Evolutionary conservation across 2,888 invertebrate species (phyloP).

Genomic region (Lobophora halterata): DNA sequence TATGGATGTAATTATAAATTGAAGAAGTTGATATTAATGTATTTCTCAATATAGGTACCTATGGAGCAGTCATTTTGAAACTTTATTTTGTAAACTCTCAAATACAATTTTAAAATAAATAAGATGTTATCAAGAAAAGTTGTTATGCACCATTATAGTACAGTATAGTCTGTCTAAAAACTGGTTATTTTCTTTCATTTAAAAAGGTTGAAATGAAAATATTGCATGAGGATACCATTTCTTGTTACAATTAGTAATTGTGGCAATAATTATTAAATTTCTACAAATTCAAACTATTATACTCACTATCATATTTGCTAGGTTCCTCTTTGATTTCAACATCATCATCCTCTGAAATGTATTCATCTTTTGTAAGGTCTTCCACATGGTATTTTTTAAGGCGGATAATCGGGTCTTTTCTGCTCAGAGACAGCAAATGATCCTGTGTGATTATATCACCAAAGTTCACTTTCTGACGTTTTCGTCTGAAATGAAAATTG

Average conservation of each 20-base stretch:
- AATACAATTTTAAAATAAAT: no score
- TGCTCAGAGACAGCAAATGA: conserved; percentile 56
- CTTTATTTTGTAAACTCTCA: no score
- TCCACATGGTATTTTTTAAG: conserved; percentile 58
- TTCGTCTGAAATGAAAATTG: conserved; percentile 51
- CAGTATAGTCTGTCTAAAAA: no score
- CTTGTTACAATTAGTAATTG: no score
- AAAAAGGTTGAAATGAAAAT: no score
- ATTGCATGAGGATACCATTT: no score
- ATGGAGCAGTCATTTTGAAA: not conserved
- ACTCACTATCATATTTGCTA: conserved; percentile 71
- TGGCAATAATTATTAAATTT: not conserved
- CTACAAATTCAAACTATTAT: not conserved
- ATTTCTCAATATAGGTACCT: no score
- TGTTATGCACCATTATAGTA: no score
- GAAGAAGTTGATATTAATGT: not conserved
- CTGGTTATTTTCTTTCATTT: no score
- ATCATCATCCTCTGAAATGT: conserved; percentile 42
- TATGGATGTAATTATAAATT: conserved; percentile 6
- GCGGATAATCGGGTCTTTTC: conserved; percentile 58
- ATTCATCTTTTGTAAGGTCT: conserved; percentile 42
- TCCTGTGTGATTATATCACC: conserved; percentile 60
- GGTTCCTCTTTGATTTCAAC: conserved; percentile 41
- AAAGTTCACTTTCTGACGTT: conserved; percentile 63
- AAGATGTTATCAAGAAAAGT: no score